These are phyloP conservation scores for Guaruba guarouba DNA, from an alignment of 2,113 vertebrate genomes.

Conservation along the genomic window DNA sequence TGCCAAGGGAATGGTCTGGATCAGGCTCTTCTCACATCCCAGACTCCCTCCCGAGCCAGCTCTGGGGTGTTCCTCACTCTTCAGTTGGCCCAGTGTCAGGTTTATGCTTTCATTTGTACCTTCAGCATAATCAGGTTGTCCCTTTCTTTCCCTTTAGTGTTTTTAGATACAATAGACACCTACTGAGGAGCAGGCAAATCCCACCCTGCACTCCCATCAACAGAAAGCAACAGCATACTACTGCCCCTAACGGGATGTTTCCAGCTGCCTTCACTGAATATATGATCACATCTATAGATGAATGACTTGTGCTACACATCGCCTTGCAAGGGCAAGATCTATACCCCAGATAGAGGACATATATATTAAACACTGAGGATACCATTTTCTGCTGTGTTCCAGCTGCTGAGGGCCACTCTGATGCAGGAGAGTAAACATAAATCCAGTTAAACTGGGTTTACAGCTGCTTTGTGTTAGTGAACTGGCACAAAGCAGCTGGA, in stretches of 20 bases:
- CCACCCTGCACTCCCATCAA: not conserved
- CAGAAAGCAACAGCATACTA: not conserved
- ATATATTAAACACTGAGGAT: not conserved
- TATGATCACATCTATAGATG: not conserved
- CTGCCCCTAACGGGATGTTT: not conserved
- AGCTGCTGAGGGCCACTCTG: not conserved
- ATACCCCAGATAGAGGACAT: not conserved
- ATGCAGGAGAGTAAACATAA: not conserved
- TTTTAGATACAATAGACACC: not conserved
- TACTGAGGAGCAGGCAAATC: not conserved
- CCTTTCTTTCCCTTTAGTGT: not conserved
- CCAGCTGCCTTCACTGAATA: not conserved
- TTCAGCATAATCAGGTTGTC: not conserved
- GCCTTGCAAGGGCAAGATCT: not conserved
- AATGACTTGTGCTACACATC: not conserved
- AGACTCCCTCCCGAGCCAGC: not conserved
- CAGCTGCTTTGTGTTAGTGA: not conserved
- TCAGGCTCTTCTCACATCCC: fast-evolving
- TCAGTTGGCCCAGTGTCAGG: not conserved
- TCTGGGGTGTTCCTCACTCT: not conserved
- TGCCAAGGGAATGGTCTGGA: not conserved
- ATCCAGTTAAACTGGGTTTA: not conserved
- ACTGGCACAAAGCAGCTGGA: not conserved
- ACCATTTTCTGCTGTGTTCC: not conserved
- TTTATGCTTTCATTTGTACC: not conserved